phyloP scores from a whole-genome alignment of 2,888 invertebrate genomes.

The Synanthedon andrenaeformis region DNA sequence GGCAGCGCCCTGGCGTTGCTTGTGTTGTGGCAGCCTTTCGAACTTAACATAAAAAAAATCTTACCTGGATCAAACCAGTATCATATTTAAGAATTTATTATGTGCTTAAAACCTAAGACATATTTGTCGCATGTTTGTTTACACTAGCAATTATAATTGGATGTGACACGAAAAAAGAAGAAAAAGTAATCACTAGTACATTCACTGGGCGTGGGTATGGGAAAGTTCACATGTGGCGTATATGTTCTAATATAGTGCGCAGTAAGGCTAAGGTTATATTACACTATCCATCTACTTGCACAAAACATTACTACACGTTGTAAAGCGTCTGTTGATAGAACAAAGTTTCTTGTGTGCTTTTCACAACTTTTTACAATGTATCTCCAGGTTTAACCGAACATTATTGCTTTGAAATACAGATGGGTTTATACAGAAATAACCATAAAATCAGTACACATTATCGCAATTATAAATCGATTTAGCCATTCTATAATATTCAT shows the following conservation, averaged over 20 bases:
- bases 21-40: too few species aligned
- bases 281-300: neutral
- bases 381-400: neutral
- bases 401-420: too few species aligned
- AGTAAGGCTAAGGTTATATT: slow-evolving; percentile 15
- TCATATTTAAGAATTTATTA: too few species aligned
- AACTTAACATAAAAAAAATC: too few species aligned
- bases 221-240: slow-evolving; percentile 62
- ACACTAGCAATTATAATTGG: slow-evolving; percentile 1
- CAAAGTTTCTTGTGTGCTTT: neutral
- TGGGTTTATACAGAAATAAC: too few species aligned
- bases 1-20: too few species aligned
- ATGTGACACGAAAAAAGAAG: slow-evolving; percentile 31
- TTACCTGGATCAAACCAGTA: neutral
- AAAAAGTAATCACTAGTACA: slow-evolving; percentile 25
- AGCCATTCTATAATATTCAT: too few species aligned
- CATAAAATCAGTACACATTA: too few species aligned
- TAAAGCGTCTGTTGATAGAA: neutral
- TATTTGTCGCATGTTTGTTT: neutral
- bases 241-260: slow-evolving; percentile 33
- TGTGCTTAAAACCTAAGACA: too few species aligned
- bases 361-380: neutral
- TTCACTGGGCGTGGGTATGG: slow-evolving; percentile 59
- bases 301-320: neutral
- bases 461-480: too few species aligned